These are phyloP conservation scores for Lochmaea crataegi DNA, from an alignment of 2,888 invertebrate genomes.

Conservation along the genomic window DNA sequence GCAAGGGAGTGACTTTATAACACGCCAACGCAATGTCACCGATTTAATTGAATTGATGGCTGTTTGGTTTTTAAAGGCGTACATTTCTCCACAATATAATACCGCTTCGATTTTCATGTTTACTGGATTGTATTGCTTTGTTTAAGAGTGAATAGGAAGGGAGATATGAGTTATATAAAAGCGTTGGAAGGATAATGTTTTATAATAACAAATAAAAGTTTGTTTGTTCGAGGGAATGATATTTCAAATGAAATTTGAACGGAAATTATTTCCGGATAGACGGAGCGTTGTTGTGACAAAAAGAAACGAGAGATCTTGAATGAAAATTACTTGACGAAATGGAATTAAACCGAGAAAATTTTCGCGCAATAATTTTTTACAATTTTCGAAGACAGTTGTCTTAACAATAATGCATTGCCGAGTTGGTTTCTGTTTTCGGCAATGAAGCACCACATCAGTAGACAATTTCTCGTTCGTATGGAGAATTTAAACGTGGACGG, in stretches of 20 bases:
- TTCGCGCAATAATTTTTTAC: no score
- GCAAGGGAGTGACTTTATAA: constrained; percentile 9
- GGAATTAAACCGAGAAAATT: no score
- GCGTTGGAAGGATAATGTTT: background rate
- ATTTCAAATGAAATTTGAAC: background rate
- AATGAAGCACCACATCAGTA: no score
- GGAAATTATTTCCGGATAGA: background rate
- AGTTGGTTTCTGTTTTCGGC: no score
- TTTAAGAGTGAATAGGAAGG: background rate
- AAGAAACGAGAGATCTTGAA: no score
- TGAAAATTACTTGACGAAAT: no score
- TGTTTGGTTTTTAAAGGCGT: background rate
- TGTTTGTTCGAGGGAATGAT: background rate
- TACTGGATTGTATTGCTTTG: background rate
- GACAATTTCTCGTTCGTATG: no score
- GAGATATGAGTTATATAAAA: background rate
- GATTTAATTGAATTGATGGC: constrained; percentile 8
- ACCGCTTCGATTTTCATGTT: background rate
- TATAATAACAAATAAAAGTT: background rate
- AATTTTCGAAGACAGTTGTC: no score
- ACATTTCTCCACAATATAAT: background rate
- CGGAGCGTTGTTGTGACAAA: background rate
- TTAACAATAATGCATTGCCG: no score
- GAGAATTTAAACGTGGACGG: no score
- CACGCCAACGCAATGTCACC: background rate